Percentiles rank a stretch among this genome's conserved stretches.
Evolutionary conservation across 2,113 vertebrate genomes (phyloP).

Genomic region (Hippocampus zosterae): DNA sequence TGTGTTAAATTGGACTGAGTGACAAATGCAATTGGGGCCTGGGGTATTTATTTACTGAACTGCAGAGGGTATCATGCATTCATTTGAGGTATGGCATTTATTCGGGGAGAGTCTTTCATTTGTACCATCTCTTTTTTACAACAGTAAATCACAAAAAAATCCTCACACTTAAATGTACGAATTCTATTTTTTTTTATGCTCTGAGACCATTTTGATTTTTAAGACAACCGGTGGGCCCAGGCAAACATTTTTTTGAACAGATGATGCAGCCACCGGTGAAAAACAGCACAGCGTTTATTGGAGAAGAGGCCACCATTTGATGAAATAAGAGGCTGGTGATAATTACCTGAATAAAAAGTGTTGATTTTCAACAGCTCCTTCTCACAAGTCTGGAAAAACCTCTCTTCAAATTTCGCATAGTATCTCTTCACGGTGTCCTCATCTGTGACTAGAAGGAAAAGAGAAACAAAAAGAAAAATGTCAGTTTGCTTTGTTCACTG

Average conservation of each 20-base stretch:
- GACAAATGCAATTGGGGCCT: too few species aligned
- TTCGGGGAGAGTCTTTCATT: too few species aligned
- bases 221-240: too few species aligned
- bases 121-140: too few species aligned
- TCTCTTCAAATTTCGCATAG: conserved; percentile 98
- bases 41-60: too few species aligned
- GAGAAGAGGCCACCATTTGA: not conserved
- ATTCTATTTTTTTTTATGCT: too few species aligned
- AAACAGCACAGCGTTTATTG: not conserved
- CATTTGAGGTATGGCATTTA: too few species aligned
- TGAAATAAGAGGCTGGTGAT: not conserved
- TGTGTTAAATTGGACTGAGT: too few species aligned
- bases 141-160: not conserved
- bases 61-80: too few species aligned
- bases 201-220: too few species aligned
- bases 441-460: conserved; percentile 80
- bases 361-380: conserved; percentile 99
- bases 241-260: not conserved
- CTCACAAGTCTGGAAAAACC: conserved; percentile 97
- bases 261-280: not conserved
- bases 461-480: not conserved
- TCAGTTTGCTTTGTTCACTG: not conserved
- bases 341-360: conserved; percentile 97
- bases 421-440: conserved; percentile 96
- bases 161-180: too few species aligned